Evolutionary conservation across 2,797 vertebrate genomes (phyloP).

Genomic region (Eulemur mongoz): DNA sequence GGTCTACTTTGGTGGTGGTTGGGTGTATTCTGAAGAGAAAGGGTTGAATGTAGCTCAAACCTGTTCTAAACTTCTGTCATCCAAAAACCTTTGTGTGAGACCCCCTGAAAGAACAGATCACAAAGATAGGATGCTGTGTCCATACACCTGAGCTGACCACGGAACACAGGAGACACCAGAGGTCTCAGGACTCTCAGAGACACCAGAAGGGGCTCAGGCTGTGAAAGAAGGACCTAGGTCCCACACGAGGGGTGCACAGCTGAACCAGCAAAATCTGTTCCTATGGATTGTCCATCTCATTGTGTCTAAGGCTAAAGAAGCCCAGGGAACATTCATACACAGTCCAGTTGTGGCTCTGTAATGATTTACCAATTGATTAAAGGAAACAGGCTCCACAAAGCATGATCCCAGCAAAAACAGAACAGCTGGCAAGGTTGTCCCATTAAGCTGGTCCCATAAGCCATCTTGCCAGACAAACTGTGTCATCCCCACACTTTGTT

Average conservation of each 20-base stretch:
- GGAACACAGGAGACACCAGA: background rate
- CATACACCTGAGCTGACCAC: background rate
- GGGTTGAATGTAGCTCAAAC: background rate
- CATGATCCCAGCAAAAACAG: background rate
- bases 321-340: background rate
- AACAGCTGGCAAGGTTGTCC: background rate
- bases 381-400: background rate
- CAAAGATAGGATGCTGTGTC: background rate
- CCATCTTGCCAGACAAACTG: background rate
- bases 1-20: background rate
- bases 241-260: fast-evolving
- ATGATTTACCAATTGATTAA: background rate
- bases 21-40: background rate
- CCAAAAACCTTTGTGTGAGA: background rate
- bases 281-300: background rate
- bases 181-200: background rate
- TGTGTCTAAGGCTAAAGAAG: background rate
- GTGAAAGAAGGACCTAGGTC: background rate
- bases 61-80: background rate
- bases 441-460: background rate
- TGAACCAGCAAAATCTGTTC: background rate
- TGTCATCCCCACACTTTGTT: background rate
- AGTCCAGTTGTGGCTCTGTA: background rate
- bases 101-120: background rate
- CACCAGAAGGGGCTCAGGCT: too few species aligned